Evolutionary conservation across 2,888 invertebrate species (phyloP).

Genomic region (Gortyna flavago): DNA sequence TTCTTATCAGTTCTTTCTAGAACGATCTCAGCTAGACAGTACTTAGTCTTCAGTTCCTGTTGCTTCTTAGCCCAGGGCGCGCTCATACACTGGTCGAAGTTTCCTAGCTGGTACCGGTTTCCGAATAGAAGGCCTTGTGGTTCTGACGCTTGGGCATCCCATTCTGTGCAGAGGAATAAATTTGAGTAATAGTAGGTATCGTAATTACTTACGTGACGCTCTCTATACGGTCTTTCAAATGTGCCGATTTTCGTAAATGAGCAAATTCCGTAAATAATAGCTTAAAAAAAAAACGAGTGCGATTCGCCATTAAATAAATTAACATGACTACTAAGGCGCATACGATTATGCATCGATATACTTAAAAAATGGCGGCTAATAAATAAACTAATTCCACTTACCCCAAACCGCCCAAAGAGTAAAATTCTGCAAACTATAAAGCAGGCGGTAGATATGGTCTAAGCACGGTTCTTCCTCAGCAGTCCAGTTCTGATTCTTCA

Average conservation of each 20-base stretch:
- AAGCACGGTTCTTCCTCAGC: constrained; percentile 80
- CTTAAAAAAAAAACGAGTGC: not conserved
- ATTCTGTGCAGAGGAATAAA: constrained; percentile 81
- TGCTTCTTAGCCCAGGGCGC: constrained; percentile 78
- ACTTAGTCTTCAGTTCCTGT: constrained; percentile 81
- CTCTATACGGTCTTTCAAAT: not conserved
- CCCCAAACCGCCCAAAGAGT: constrained; percentile 90
- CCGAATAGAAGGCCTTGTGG: constrained; percentile 90
- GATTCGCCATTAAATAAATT: not conserved
- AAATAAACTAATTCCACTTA: constrained; percentile 70
- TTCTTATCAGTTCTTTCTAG: constrained; percentile 79
- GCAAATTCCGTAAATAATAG: not conserved
- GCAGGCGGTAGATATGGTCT: constrained; percentile 78
- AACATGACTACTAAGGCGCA: not conserved
- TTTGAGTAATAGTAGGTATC: not conserved
- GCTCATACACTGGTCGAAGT: constrained; percentile 90
- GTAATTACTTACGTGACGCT: not conserved
- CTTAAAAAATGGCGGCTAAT: not conserved
- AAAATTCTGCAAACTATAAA: constrained; percentile 85
- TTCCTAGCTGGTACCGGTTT: constrained; percentile 90
- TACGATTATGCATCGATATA: not conserved
- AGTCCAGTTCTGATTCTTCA: constrained; percentile 83
- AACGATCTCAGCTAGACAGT: constrained; percentile 87
- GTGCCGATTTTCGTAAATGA: not conserved
- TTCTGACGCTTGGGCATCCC: constrained; percentile 91